Base-by-base conservation (phyloP, 2,797 vertebrate species). In the Lacerta agilis region DNA sequence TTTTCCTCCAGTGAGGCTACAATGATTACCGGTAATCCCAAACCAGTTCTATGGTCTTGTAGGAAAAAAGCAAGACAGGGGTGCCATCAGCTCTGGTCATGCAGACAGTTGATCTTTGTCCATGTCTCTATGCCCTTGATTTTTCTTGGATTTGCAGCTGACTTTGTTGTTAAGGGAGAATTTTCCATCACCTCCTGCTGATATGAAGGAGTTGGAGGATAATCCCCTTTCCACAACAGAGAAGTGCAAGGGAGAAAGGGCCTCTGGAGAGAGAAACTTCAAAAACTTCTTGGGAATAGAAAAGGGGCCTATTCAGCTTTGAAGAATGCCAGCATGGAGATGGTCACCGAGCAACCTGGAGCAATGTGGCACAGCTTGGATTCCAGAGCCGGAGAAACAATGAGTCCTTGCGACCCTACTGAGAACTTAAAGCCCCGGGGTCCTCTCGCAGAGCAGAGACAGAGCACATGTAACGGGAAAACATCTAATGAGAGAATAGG, bases 301-400 rank as follows among this genome's bases (percentile, higher is more conserved):
- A 95, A 95, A 64, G 94, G 92, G 91, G 91, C 72, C 94, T 82
- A 95, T 96, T 95, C 93, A 96, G 89, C 85, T 79, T 90, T 90
- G 90, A 92, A 94, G 92, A 96, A 95, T 94, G 87, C 79, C 89
- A 87, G 0, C 23, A 85, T 2, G 61, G 92, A 92, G 87, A 87
- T 0, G 85, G 95, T 96, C 94, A 95, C 95, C 90, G 94, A 93
- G 95, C 95, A 96, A 96, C 95, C 86, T 45, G 0, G 91, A 94
- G 94, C 86, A 91, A 93, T 95, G 88, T 1, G 2, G 88, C 43
- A n/a, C 0, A 0, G 90, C 90, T 89, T 11, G 4, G 81, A 83
- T 86, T 5, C 8, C 88, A 81, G 71, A 2, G 49, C 67, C 67
- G 58, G 79, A 76, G 91, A 81, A 91, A 90, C 89, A 92, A 86